Conservation (phyloP, 2,797 vertebrate genomes). For the Meriones psammophilus region DNA sequence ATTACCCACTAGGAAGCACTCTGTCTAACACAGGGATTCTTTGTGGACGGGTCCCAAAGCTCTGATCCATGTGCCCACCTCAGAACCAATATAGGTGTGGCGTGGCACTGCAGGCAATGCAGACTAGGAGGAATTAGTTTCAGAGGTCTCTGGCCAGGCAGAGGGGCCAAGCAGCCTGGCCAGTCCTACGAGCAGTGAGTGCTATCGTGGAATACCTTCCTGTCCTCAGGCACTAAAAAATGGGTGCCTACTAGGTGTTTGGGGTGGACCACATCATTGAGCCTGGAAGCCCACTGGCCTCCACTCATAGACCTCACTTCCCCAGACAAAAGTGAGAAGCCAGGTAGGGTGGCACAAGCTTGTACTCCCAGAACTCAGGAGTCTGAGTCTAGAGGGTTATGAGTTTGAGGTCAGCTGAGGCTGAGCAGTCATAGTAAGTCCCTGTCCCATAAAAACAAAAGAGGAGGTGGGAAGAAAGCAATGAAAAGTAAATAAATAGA, state of each 20-base stretch:
- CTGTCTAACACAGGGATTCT: conserved; percentile 60
- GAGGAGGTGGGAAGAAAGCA: not conserved
- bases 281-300: not conserved
- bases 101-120: not conserved
- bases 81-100: not conserved
- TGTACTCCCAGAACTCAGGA: not conserved
- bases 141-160: not conserved
- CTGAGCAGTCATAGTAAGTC: not conserved
- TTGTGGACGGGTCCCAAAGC: conserved; percentile 59
- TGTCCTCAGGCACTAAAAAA: not conserved
- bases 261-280: not conserved
- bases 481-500: not conserved
- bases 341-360: not conserved
- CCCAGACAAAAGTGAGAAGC: not conserved
- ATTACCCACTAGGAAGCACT: conserved; percentile 81
- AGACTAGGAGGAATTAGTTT: not conserved
- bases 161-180: not conserved
- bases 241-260: not conserved
- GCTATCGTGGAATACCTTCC: not conserved
- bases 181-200: not conserved
- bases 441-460: not conserved
- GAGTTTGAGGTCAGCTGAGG: not conserved
- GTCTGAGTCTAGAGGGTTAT: not conserved
- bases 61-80: conserved; percentile 66
- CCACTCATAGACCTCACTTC: not conserved